Base-by-base conservation (phyloP, 2,888 invertebrate species). In the Lypha dubia region DNA sequence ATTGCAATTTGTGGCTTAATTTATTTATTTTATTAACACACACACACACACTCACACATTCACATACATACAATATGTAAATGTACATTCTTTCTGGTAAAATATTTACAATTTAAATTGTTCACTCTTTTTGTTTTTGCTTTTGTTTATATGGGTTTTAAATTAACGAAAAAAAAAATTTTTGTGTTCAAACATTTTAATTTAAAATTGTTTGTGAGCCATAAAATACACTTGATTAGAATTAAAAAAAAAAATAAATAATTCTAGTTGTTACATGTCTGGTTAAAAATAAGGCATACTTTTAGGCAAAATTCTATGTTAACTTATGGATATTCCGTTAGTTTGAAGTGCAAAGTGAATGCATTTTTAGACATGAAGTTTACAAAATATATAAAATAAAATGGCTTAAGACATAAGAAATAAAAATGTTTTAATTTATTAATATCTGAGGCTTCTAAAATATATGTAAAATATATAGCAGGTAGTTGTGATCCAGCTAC, bases 1-100 rank as follows among this genome's bases (percentile, higher is more conserved):
- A 87, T 83, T 86, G 86, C 85, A 87, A 86, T 87, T 86, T 86
- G 87, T 86, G 87, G 86, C 79, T 86, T 83, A 86, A 87, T 87
- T 87, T 87, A 87, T 86, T 81, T 22, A 68, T 71, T 79, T 71
- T 71, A 71, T 63, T 71, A 65, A 53, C 60, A 7, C 63, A 74
- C 11, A 28, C 17, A 71, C 7, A n/a, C 28, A 58, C 11, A n/a
- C 17, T 13, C 20, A 53, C 51, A 20, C 41, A 28, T 35, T 9
- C 63, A 38, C 8, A 32, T 1, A 17, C 35, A 35, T 7, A 15
- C 1, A 32, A 2, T 32, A 17, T 22, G 28, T 32, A 32, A 32
- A 32, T 32, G 49, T 13, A 32, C 9, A 17, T 70, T 56, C 28
- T n/a, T 60, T n/a, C 44, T 24, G 41, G 13, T 6, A 62, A 63